Evolutionary conservation across 37 sponge, comb jelly and placozoan species (phyloP).

Genomic region (Geodia barretti): DNA sequence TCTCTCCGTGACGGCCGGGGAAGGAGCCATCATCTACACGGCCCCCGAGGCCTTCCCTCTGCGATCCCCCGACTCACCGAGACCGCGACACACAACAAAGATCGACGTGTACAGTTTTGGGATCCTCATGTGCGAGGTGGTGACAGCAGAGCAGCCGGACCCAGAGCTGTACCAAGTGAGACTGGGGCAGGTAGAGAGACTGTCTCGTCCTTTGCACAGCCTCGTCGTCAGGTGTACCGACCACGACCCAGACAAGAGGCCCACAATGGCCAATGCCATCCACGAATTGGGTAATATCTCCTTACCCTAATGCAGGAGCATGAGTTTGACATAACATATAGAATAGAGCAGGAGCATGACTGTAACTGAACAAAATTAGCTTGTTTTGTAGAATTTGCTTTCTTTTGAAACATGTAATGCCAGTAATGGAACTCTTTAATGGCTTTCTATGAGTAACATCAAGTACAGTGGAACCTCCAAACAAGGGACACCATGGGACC

Average conservation of each 20-base stretch:
- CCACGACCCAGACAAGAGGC: not conserved
- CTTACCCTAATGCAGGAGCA: too few species aligned
- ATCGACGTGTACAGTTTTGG: constrained; percentile 79
- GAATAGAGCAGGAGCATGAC: too few species aligned
- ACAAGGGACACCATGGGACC: too few species aligned
- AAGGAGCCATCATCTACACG: too few species aligned
- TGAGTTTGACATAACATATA: too few species aligned
- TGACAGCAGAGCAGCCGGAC: not conserved
- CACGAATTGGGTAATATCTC: not conserved
- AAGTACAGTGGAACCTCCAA: too few species aligned
- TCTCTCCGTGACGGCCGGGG: constrained; percentile 4
- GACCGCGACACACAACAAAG: constrained; percentile 17
- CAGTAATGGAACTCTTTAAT: too few species aligned
- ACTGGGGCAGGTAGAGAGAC: not conserved
- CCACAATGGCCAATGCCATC: constrained; percentile 18
- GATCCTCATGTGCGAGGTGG: constrained; percentile 43
- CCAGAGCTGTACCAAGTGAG: not conserved
- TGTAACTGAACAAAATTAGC: too few species aligned
- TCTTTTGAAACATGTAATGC: too few species aligned
- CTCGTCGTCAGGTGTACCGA: constrained; percentile 24
- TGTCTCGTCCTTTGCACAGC: not conserved
- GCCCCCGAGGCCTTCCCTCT: too few species aligned
- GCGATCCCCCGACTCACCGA: constrained; percentile 10
- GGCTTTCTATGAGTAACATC: too few species aligned
- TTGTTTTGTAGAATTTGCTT: too few species aligned